These are phyloP conservation scores for Takifugu ocellatus DNA, from an alignment of 2,797 vertebrate species.

Conservation along the genomic window DNA sequence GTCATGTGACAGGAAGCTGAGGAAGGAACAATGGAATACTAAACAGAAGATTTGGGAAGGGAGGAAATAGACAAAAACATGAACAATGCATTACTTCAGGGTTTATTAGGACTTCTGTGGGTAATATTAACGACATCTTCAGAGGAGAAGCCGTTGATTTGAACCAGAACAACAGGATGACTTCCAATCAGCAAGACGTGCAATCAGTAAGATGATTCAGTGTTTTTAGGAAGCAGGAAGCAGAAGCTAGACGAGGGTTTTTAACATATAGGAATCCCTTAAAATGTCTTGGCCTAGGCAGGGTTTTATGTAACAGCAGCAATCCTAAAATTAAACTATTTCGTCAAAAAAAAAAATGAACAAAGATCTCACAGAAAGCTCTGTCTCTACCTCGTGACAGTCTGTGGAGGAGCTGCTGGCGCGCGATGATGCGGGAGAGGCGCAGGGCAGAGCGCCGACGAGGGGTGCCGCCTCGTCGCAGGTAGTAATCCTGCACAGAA, in stretches of 20 bases:
- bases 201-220: background rate
- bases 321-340: background rate
- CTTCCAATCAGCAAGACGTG: background rate
- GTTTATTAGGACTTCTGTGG: conserved; percentile 41
- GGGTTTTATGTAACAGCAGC: conserved; percentile 3
- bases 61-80: conserved; percentile 50
- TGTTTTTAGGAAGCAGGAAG: background rate
- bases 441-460: conserved; percentile 69
- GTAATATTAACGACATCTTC: conserved; percentile 34
- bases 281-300: background rate
- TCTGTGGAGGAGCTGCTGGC: conserved; percentile 68
- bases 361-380: background rate
- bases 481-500: conserved; percentile 67
- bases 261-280: background rate
- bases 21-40: conserved; percentile 58
- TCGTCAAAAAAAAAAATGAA: background rate
- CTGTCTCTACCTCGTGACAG: conserved; percentile 69
- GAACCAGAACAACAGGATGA: too few species aligned
- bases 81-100: conserved; percentile 31
- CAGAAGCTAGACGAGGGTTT: background rate
- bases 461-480: conserved; percentile 68
- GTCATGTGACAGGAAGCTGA: conserved; percentile 65
- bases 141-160: conserved; percentile 18
- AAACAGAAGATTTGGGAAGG: conserved; percentile 20
- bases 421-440: conserved; percentile 74